Evolutionary conservation across 2,888 invertebrate genomes (phyloP).

Genomic region (Campopleginae sp.): DNA sequence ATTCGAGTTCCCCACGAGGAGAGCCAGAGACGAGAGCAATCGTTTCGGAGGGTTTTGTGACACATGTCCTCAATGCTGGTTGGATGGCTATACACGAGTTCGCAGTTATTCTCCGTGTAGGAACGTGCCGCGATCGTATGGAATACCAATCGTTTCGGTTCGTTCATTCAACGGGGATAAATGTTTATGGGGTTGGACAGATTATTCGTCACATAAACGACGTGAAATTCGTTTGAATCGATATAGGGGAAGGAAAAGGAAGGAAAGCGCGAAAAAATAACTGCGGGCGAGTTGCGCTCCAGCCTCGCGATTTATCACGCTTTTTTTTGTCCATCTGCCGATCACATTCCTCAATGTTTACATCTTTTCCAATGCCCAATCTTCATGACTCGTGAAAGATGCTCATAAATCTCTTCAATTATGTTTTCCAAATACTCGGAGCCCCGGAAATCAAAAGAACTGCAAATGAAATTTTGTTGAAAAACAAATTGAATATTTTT

Average conservation of each 20-base stretch:
- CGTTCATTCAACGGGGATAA: conserved; percentile 67
- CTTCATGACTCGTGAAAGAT: not conserved
- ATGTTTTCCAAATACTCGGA: no score
- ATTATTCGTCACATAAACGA: conserved; percentile 70
- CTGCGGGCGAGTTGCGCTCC: not conserved
- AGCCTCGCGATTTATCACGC: conserved; percentile 43
- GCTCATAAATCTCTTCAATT: not conserved
- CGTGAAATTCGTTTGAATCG: conserved; percentile 53
- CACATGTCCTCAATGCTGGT: conserved; percentile 82
- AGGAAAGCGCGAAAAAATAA: not conserved
- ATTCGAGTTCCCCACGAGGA: conserved; percentile 75
- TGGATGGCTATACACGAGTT: conserved; percentile 72
- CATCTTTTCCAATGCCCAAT: not conserved
- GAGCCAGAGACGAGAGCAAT: conserved; percentile 72
- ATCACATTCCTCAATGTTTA: not conserved
- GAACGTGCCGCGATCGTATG: conserved; percentile 63
- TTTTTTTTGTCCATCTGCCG: not conserved
- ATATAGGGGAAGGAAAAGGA: conserved; percentile 2
- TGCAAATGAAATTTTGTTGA: no score
- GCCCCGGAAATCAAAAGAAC: no score
- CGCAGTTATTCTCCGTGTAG: conserved; percentile 51
- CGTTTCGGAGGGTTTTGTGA: conserved; percentile 77
- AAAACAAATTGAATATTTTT: no score
- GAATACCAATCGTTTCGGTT: conserved; percentile 80
- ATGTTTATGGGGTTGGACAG: conserved; percentile 73